These are phyloP conservation scores for Xestia xanthographa DNA, from an alignment of 2,888 invertebrate genomes.

Conservation along the genomic window DNA sequence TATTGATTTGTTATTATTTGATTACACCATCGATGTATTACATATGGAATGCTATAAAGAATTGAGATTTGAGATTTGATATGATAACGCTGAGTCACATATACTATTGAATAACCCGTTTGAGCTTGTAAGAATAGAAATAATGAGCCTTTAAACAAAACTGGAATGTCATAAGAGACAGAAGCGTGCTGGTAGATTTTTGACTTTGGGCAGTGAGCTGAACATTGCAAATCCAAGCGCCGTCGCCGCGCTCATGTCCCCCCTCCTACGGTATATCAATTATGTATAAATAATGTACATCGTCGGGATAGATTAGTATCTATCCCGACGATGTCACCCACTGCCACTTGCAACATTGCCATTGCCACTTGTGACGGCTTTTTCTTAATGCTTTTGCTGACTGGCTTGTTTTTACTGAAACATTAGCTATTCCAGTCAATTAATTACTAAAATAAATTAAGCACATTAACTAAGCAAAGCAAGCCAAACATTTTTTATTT, in stretches of 20 bases:
- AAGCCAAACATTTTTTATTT: no score
- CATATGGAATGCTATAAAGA: no score
- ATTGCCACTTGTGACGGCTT: no score
- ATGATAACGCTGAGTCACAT: not conserved
- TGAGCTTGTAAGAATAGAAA: not conserved
- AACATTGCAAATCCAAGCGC: not conserved
- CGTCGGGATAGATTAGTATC: no score
- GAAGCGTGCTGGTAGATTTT: not conserved
- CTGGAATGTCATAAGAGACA: not conserved
- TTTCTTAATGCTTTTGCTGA: no score
- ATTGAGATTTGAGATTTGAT: no score
- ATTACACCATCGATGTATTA: no score
- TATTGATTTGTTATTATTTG: no score
- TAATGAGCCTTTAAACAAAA: not conserved
- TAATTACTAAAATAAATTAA: not conserved
- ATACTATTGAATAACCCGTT: slow-evolving; percentile 1
- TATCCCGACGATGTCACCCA: no score
- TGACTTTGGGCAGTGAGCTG: not conserved
- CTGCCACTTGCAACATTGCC: no score
- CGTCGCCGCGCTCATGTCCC: not conserved
- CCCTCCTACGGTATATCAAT: not conserved
- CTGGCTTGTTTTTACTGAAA: not conserved
- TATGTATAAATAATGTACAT: not conserved
- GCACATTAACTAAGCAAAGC: no score
- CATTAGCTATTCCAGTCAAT: not conserved